Evolutionary conservation across 2,113 vertebrate species (phyloP).

Genomic region (Peromyscus polionotus): DNA sequence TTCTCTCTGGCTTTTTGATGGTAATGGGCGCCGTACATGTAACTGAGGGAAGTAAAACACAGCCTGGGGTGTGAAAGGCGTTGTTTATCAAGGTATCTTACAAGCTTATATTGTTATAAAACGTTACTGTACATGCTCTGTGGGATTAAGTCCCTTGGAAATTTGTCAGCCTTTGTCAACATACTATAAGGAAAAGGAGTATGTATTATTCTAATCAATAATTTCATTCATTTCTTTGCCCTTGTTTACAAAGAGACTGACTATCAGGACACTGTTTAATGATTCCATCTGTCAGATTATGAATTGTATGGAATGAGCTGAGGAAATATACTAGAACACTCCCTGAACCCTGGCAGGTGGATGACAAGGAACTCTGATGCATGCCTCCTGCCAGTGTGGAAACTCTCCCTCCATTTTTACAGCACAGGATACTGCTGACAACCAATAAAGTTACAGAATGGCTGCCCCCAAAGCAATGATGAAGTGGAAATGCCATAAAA

Average conservation of each 20-base stretch:
- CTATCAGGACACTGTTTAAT: slow-evolving; percentile 44
- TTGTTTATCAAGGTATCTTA: slow-evolving; percentile 61
- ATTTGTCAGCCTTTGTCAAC: slow-evolving; percentile 69
- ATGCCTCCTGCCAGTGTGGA: background rate
- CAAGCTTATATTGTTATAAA: slow-evolving; percentile 66
- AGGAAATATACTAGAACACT: background rate
- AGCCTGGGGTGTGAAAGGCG: slow-evolving; percentile 54
- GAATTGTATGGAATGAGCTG: background rate
- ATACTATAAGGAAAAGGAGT: slow-evolving; percentile 18
- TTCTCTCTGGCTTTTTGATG: slow-evolving; percentile 58
- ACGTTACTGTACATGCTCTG: slow-evolving; percentile 46
- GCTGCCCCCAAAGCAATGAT: background rate
- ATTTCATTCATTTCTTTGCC: slow-evolving; percentile 58
- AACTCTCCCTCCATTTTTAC: background rate
- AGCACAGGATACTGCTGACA: background rate
- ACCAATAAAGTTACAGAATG: background rate
- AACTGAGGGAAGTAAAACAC: background rate
- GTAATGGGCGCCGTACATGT: background rate
- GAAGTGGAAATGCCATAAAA: background rate
- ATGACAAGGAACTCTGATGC: background rate
- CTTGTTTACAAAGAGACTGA: slow-evolving; percentile 64
- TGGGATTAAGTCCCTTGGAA: slow-evolving; percentile 41
- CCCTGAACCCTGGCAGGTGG: slow-evolving; percentile 24
- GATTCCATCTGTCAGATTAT: slow-evolving; percentile 54
- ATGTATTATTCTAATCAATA: slow-evolving; percentile 46